phyloP scores from a whole-genome alignment of 1,140 invertebrate species.

The Saccostrea glomerata region DNA sequence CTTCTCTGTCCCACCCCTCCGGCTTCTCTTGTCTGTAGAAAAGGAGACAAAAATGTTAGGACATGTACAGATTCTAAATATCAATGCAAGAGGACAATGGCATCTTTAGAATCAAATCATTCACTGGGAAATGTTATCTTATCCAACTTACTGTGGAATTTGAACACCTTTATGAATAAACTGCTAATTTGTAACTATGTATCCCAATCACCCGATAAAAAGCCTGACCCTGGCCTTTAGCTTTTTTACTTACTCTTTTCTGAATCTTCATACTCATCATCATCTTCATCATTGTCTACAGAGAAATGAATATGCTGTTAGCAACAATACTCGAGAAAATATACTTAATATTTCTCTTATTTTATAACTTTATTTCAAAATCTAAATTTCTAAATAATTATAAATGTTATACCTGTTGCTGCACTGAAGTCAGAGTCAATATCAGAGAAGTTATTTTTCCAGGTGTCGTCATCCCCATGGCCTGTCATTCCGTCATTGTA shows the following conservation, averaged over 20 bases:
- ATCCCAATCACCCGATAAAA: background rate
- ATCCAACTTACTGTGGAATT: background rate
- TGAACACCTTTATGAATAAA: too few species aligned
- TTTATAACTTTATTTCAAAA: too few species aligned
- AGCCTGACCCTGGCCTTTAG: background rate
- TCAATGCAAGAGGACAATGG: background rate
- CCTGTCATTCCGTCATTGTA: constrained; percentile 95
- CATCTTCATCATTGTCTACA: constrained; percentile 93
- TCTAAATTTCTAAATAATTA: background rate
- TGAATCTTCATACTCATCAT: constrained; percentile 97
- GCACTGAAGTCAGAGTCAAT: constrained; percentile 95
- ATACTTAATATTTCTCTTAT: too few species aligned
- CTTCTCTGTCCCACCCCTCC: constrained; percentile 87
- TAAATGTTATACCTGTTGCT: constrained; percentile 65
- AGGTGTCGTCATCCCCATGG: constrained; percentile 91
- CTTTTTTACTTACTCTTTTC: constrained; percentile 84
- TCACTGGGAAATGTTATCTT: background rate
- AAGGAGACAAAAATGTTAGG: background rate
- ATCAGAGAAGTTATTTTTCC: constrained; percentile 99
- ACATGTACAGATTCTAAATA: background rate
- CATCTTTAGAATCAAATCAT: background rate
- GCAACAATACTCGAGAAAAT: background rate
- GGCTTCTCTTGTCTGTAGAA: constrained; percentile 79
- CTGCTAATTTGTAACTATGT: background rate
- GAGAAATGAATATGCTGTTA: background rate